These are phyloP conservation scores for Fundulus diaphanus DNA, from an alignment of 2,797 vertebrate species.

Conservation along the genomic window DNA sequence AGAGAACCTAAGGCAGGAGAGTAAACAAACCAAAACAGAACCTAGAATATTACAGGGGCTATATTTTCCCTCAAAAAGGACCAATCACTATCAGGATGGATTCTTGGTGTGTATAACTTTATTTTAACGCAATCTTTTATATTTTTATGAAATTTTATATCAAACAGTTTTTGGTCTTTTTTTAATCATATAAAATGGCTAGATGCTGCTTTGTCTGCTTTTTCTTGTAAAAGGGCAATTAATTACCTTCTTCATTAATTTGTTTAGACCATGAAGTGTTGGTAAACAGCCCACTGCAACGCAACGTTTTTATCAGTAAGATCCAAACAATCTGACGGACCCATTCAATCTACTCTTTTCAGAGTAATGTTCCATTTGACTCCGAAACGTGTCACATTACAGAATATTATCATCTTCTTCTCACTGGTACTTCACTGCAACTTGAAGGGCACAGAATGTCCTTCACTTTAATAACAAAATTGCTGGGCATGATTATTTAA, in stretches of 20 bases:
- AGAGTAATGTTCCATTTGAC: not conserved
- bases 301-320: not conserved
- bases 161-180: not conserved
- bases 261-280: not conserved
- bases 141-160: too few species aligned
- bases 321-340: not conserved
- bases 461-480: constrained; percentile 6
- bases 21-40: too few species aligned
- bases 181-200: not conserved
- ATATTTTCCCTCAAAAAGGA: too few species aligned
- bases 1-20: too few species aligned
- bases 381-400: constrained; percentile 9
- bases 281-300: not conserved
- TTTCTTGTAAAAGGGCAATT: not conserved
- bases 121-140: too few species aligned
- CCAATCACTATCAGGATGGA: too few species aligned
- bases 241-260: not conserved
- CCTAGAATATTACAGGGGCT: too few species aligned
- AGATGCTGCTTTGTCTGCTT: too few species aligned
- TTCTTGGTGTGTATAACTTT: too few species aligned
- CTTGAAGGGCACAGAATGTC: constrained; percentile 11
- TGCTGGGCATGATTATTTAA: constrained; percentile 1
- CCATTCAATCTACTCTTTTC: not conserved
- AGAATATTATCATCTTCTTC: not conserved
- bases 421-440: constrained; percentile 4